These are phyloP conservation scores for Pimephales promelas DNA, from an alignment of 2,113 vertebrate genomes.

Conservation along the genomic window DNA sequence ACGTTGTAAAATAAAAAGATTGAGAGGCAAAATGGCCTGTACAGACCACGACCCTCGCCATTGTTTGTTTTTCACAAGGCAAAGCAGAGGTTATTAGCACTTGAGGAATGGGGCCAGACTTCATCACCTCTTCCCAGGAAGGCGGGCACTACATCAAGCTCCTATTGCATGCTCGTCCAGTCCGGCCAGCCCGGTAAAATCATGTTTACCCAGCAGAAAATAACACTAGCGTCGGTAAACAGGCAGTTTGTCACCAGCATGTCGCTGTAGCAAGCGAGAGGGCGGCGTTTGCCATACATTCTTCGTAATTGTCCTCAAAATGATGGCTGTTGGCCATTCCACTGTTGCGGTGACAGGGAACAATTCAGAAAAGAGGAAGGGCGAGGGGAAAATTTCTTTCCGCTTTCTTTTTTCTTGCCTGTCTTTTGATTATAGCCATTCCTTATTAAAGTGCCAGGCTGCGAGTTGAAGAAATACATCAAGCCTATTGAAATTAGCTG, in stretches of 20 bases:
- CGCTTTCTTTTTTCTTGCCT: slow-evolving; percentile 31
- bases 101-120: slow-evolving; percentile 76
- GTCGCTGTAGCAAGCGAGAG: slow-evolving; percentile 52
- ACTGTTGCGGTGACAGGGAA: slow-evolving; percentile 44
- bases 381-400: slow-evolving; percentile 51
- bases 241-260: slow-evolving; percentile 64
- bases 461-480: slow-evolving; percentile 67
- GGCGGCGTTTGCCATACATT: slow-evolving; percentile 50
- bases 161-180: slow-evolving; percentile 67
- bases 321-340: slow-evolving; percentile 55
- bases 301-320: slow-evolving; percentile 65
- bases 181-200: slow-evolving; percentile 62
- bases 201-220: slow-evolving; percentile 71
- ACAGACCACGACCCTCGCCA: slow-evolving; percentile 47
- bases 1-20: slow-evolving; percentile 57
- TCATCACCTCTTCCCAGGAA: slow-evolving; percentile 68
- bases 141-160: slow-evolving; percentile 70
- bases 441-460: slow-evolving; percentile 64
- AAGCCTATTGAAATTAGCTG: slow-evolving; percentile 71
- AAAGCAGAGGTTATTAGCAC: slow-evolving; percentile 67
- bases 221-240: slow-evolving; percentile 65
- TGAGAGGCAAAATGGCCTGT: slow-evolving; percentile 63
- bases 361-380: slow-evolving; percentile 47
- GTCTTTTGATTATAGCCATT: slow-evolving; percentile 59
- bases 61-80: slow-evolving; percentile 68